Conservation (phyloP, 2,888 invertebrate species). For the Diogma glabrata region DNA sequence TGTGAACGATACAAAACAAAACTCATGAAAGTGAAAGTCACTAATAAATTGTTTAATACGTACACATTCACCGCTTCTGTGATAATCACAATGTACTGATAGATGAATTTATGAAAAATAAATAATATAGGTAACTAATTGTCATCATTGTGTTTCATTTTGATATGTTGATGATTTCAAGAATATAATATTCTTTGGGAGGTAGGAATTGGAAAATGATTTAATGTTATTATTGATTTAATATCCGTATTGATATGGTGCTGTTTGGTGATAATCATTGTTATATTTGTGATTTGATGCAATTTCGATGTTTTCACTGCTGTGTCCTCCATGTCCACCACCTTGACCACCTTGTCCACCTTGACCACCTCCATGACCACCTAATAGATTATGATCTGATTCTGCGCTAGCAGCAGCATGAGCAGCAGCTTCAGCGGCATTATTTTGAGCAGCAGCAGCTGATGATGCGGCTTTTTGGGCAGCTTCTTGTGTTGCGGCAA, state of each 20-base stretch:
- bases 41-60: too few relatives aligned
- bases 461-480: slow-evolving; percentile 51
- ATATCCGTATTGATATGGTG: slow-evolving; percentile 12
- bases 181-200: too few relatives aligned
- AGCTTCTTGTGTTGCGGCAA: slow-evolving; percentile 55
- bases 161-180: too few relatives aligned
- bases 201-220: too few relatives aligned
- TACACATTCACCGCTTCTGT: too few relatives aligned
- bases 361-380: slow-evolving; percentile 13
- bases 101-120: too few relatives aligned
- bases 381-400: slow-evolving; percentile 24
- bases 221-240: too few relatives aligned
- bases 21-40: too few relatives aligned
- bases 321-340: slow-evolving; percentile 15
- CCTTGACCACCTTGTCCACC: slow-evolving; percentile 21
- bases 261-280: slow-evolving; percentile 12
- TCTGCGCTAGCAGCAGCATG: slow-evolving; percentile 42
- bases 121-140: too few relatives aligned
- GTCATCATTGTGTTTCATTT: too few relatives aligned
- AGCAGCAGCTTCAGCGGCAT: slow-evolving; percentile 57
- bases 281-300: slow-evolving; percentile 18
- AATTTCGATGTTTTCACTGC: slow-evolving; percentile 13
- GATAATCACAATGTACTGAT: too few relatives aligned
- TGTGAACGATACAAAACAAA: too few relatives aligned
- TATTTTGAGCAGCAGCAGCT: slow-evolving; percentile 56